Evolutionary conservation across 1,140 invertebrate species (phyloP), one percentile per base, ranked within the genome.

Genomic region (Hycleus phaleratus): DNA sequence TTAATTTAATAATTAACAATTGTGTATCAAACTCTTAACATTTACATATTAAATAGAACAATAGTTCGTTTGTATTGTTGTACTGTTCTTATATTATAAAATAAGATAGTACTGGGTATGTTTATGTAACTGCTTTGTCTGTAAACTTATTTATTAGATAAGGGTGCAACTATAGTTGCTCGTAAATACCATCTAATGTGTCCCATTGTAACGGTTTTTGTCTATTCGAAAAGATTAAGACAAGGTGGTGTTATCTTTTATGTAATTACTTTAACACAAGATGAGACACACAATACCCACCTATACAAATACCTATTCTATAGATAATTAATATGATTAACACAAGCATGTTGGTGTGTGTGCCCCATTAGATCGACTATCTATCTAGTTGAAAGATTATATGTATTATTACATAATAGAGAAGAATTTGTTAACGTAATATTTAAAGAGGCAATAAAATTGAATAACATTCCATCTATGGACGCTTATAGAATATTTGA

Each of bases 131-230:
- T 45, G 49, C 49, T 49, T 51, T 56, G 58, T 65, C 55, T 53
- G 59, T 48, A 43, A 4, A 11, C 9, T 53, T 65, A 67, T 67
- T 65, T 65, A 65, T 63, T 61, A 67, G 59, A 56, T 45, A 46
- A 43, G 26, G 63, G 54, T 58, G 60, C 59, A 59, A 46, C 57
- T 46, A 60, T 57, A 57, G 49, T 56, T 32, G 53, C 60, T 64
- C 62, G 62, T 65, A 68, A 65, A 68, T 65, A 68, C 61, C 56
- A 54, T 54, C 64, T 68, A 68, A 68, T 68, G 64, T 59, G 52
- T 46, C 44, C 50, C 59, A 63, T 66, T 68, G 62, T 66, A 61
- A 44, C 43, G 58, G 46, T 66, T 68, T 65, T 68, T 66, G 60
- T 61, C 48, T 56, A 59, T 58, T 56, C 42, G 56, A 60, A 32